phyloP scores from a whole-genome alignment of 2,113 vertebrate species.

The Percopsis transmontana region DNA sequence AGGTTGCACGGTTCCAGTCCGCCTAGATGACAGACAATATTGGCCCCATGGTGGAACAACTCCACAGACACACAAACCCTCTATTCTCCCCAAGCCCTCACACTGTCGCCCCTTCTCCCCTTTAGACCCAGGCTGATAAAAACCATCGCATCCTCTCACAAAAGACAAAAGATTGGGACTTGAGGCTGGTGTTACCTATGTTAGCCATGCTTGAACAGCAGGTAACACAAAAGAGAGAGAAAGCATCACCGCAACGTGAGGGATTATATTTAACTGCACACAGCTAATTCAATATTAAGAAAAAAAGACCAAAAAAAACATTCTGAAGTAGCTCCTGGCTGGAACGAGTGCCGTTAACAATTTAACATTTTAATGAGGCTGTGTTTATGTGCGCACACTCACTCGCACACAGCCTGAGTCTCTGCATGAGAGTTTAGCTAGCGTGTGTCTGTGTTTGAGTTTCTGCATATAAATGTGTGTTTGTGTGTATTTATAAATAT shows the following conservation, averaged over 20 bases:
- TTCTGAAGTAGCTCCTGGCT: slow-evolving; percentile 61
- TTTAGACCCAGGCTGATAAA: slow-evolving; percentile 1
- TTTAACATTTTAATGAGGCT: slow-evolving; percentile 43
- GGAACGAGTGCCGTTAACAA: slow-evolving; percentile 32
- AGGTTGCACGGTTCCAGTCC: slow-evolving; percentile 20
- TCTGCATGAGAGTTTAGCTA: slow-evolving; percentile 9
- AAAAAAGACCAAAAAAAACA: slow-evolving; percentile 62
- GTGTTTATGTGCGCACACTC: slow-evolving; percentile 49
- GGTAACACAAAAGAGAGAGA: slow-evolving; percentile 8
- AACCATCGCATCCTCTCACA: slow-evolving; percentile 28
- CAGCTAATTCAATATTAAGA: slow-evolving; percentile 60
- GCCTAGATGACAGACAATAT: slow-evolving; percentile 36
- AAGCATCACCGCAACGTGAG: slow-evolving; percentile 25
- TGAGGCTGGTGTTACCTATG: background rate
- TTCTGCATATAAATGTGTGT: slow-evolving; percentile 50
- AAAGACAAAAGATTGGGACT: slow-evolving; percentile 10
- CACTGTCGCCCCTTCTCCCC: slow-evolving; percentile 6
- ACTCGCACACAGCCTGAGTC: slow-evolving; percentile 21
- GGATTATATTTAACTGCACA: slow-evolving; percentile 53
- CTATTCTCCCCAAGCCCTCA: slow-evolving; percentile 3
- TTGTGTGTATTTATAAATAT: slow-evolving; percentile 61
- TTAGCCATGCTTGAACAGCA: slow-evolving; percentile 14
- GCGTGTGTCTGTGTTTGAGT: slow-evolving; percentile 30
- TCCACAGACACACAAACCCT: slow-evolving; percentile 31
- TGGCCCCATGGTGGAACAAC: slow-evolving; percentile 7